Percentiles rank a stretch among this genome's conserved stretches.
Conservation (phyloP, 2,113 vertebrate genomes). For the Pelobates fuscus region DNA sequence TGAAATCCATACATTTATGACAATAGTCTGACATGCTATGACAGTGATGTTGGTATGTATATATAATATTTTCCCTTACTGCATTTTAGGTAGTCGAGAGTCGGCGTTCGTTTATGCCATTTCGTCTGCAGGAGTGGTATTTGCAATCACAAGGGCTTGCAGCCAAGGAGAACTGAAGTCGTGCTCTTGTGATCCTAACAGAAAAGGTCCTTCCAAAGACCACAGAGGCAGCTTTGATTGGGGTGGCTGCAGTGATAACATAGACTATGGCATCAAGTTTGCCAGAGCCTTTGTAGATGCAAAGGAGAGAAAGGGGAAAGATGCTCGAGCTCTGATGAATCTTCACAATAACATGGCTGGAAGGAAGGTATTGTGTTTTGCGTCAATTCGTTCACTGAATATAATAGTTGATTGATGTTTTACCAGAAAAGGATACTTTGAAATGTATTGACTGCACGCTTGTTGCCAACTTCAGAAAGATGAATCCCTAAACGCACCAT, state of each 20-base stretch:
- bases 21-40: too few species aligned
- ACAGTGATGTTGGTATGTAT: too few species aligned
- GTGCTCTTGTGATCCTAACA: slow-evolving; percentile 91
- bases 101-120: slow-evolving; percentile 93
- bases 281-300: slow-evolving; percentile 89
- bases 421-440: too few species aligned
- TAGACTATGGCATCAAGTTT: slow-evolving; percentile 89
- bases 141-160: slow-evolving; percentile 91
- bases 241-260: slow-evolving; percentile 96
- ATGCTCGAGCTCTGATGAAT: slow-evolving; percentile 90
- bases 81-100: slow-evolving; percentile 84
- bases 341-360: slow-evolving; percentile 94
- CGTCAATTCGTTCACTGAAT: neutral
- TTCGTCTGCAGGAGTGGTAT: slow-evolving; percentile 93
- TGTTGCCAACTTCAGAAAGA: too few species aligned
- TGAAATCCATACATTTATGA: too few species aligned
- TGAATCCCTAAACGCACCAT: too few species aligned
- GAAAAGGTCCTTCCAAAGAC: slow-evolving; percentile 84
- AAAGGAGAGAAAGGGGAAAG: slow-evolving; percentile 86
- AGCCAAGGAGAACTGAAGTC: slow-evolving; percentile 92
- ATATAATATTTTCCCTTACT: neutral
- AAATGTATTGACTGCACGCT: too few species aligned
- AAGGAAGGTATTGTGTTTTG: slow-evolving; percentile 77
- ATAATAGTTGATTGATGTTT: neutral
- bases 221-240: slow-evolving; percentile 85